phyloP scores from a whole-genome alignment of 2,113 vertebrate genomes.

The Pseudorhombus dupliciocellatus region DNA sequence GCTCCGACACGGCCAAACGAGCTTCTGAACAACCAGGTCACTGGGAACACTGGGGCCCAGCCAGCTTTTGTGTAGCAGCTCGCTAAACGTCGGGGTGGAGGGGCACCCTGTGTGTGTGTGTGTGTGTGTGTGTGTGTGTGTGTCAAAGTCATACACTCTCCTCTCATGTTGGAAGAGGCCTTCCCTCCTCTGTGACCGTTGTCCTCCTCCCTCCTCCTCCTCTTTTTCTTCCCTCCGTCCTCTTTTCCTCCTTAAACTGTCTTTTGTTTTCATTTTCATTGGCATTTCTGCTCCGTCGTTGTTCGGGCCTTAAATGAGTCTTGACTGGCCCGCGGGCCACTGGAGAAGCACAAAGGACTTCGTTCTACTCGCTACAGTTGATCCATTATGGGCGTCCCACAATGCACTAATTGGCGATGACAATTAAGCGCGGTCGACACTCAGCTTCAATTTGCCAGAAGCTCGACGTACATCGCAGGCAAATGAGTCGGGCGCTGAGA shows the following conservation, averaged over 20 bases:
- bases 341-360: conserved; percentile 93
- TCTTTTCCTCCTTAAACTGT: conserved; percentile 77
- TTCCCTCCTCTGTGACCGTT: conserved; percentile 77
- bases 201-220: conserved; percentile 46
- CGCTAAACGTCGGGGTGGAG: conserved; percentile 42
- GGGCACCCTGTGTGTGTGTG: conserved; percentile 18
- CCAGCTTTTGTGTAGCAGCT: conserved; percentile 64
- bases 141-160: conserved; percentile 43
- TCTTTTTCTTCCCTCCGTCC: conserved; percentile 44
- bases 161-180: conserved; percentile 70
- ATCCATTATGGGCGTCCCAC: conserved; percentile 90
- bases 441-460: conserved; percentile 86
- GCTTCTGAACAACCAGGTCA: conserved; percentile 67
- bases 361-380: conserved; percentile 88
- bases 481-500: conserved; percentile 43
- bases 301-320: conserved; percentile 92
- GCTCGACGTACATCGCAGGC: conserved; percentile 73
- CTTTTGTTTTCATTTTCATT: conserved; percentile 86
- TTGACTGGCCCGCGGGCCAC: conserved; percentile 93
- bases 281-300: conserved; percentile 89
- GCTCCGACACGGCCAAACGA: conserved; percentile 31
- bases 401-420: conserved; percentile 97
- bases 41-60: conserved; percentile 63
- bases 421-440: conserved; percentile 86
- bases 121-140: conserved; percentile 38